phyloP scores from a whole-genome alignment of 2,797 vertebrate species.

The Sebastes hubbsi region DNA sequence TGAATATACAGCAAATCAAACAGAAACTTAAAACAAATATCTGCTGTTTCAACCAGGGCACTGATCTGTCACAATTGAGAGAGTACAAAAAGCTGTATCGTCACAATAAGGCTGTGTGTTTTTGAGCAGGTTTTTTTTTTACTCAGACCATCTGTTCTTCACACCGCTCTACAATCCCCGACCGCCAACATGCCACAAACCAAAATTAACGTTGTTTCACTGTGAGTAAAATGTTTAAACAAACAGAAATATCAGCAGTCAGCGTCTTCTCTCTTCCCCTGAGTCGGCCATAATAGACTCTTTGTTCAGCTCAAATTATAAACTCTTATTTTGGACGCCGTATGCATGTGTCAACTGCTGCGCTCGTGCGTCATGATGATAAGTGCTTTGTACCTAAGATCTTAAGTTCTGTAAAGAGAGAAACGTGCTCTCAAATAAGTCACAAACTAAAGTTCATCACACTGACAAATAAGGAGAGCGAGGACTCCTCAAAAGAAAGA shows the following conservation, averaged over 20 bases:
- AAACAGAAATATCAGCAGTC: constrained; percentile 83
- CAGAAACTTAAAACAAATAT: constrained; percentile 33
- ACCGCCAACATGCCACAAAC: constrained; percentile 77
- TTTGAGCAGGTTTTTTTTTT: constrained; percentile 57
- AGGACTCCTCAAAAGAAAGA: not conserved
- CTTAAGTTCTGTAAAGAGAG: constrained; percentile 26
- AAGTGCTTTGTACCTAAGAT: constrained; percentile 32
- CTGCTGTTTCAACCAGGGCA: constrained; percentile 1
- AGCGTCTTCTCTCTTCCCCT: constrained; percentile 72
- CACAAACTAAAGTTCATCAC: not conserved
- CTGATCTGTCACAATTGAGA: constrained; percentile 24
- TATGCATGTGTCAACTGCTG: constrained; percentile 58
- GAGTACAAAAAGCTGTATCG: constrained; percentile 19
- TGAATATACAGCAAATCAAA: constrained; percentile 32
- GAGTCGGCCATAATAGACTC: constrained; percentile 66
- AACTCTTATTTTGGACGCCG: constrained; percentile 72
- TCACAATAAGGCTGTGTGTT: constrained; percentile 36
- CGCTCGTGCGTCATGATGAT: constrained; percentile 47
- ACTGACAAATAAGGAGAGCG: not conserved
- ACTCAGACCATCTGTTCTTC: constrained; percentile 74
- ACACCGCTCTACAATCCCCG: constrained; percentile 64
- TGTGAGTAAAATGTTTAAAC: constrained; percentile 80
- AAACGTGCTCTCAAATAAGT: not conserved
- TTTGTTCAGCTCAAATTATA: constrained; percentile 73
- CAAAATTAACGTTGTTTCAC: constrained; percentile 79